Percentiles rank a stretch among this genome's conserved stretches.
These are phyloP conservation scores for Aleadryas rufinucha DNA, from an alignment of 2,113 vertebrate genomes.

Conservation along the genomic window DNA sequence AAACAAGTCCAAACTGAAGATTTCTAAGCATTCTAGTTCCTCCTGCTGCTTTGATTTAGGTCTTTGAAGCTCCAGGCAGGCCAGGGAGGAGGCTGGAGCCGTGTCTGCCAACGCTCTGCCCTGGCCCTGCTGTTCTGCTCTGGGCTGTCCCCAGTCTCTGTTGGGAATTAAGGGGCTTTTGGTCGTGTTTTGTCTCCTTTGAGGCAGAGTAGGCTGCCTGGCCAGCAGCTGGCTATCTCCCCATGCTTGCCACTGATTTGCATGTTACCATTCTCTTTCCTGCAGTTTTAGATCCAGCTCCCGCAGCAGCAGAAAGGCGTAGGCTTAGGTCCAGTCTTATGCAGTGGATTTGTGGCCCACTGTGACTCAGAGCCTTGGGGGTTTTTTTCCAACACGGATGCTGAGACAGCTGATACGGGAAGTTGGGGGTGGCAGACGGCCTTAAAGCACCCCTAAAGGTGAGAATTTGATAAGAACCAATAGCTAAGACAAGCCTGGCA, in stretches of 20 bases:
- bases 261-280: neutral
- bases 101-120: rapidly evolving
- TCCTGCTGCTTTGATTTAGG: neutral
- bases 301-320: neutral
- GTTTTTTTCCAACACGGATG: neutral
- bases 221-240: neutral
- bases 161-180: neutral
- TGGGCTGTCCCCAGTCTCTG: neutral
- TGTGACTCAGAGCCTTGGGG: neutral
- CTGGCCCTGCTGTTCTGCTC: neutral
- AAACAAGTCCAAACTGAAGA: neutral
- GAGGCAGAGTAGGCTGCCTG: neutral
- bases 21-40: neutral
- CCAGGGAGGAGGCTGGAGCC: neutral
- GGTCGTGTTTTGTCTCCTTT: neutral
- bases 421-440: neutral
- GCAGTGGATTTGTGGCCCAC: neutral
- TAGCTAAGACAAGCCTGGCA: neutral
- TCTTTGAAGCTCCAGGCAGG: neutral
- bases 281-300: neutral
- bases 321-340: neutral
- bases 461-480: neutral
- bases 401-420: rapidly evolving
- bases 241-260: neutral
- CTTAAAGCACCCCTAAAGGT: neutral